Base-by-base conservation (phyloP, 2,113 vertebrate genomes). In the Chlamydotis undulata region DNA sequence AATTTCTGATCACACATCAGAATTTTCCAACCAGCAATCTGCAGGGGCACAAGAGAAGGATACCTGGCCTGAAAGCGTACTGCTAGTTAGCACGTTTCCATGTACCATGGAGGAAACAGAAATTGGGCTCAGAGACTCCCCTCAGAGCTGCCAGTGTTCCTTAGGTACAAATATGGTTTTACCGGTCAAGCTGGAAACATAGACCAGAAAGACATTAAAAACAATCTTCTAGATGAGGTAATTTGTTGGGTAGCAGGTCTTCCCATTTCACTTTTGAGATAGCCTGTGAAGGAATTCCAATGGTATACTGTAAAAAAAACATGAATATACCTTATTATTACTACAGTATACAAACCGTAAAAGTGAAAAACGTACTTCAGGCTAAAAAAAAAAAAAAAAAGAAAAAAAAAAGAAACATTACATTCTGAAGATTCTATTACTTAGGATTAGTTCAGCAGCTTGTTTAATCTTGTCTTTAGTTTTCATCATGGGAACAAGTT, bases 51-150 rank as follows among this genome's bases (percentile, higher is more conserved):
- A 6, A n/a, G 45, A 56, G 18, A 31, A 41, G 15, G 39, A 53
- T 47, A 31, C 15, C 61, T 12, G 29, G 17, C 45, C 75, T 39
- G 75, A 22, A 19, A 61, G 22, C 2, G 2, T 6, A 7, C 53
- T 50, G 60, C 64, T 56, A 19, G 3, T 14, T 21, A 2, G 35
- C 45, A 10, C 41, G 5, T 39, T 50, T 60, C 33, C 69, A 26
- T 1, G 26, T 33, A 56, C 10, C 4, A 1, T 0, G 15, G 35
- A 71, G 10, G 53, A 47, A 70, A 23, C 6, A 43, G 49, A 37
- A 63, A 14, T 2, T 35, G 50, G 53, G 16, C 19, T 33, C 68
- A 29, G 29, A 73, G 18, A 13, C 19, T 24, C 39, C 29, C 14
- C 10, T 39, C 41, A 49, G 41, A 53, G 16, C 45, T n/a, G 16